A percentile compares a stretch with the other conserved stretches of the same genome.
These are phyloP conservation scores for Scaptodrosophila lebanonensis DNA, from an alignment of 1,140 invertebrate genomes.

Conservation along the genomic window DNA sequence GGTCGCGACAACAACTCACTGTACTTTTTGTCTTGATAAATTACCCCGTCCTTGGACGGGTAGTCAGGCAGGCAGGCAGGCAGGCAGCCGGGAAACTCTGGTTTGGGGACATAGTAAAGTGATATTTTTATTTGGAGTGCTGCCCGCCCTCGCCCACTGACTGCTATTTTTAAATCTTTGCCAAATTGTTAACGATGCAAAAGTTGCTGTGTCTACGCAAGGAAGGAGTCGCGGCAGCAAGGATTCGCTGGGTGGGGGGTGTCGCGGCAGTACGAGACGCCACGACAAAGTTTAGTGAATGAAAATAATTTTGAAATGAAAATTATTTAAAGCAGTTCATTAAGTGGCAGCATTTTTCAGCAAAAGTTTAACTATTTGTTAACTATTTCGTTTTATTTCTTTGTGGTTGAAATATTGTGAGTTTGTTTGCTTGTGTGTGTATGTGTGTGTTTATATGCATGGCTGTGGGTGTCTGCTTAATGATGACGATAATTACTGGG, in stretches of 20 bases:
- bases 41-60: conserved; percentile 69
- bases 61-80: conserved; percentile 46
- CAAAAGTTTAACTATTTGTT: conserved; percentile 31
- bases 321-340: conserved; percentile 75
- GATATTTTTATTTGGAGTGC: conserved; percentile 67
- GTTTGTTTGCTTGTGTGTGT: too few species aligned
- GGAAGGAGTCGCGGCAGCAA: conserved; percentile 28
- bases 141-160: conserved; percentile 30
- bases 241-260: not conserved
- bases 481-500: too few species aligned
- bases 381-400: conserved; percentile 26
- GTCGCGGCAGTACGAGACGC: not conserved
- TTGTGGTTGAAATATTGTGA: conserved; percentile 20
- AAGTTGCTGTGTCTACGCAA: conserved; percentile 69
- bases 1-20: not conserved
- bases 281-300: conserved; percentile 67
- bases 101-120: conserved; percentile 71
- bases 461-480: too few species aligned
- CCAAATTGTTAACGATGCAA: conserved; percentile 72
- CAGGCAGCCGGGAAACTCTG: too few species aligned
- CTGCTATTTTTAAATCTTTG: conserved; percentile 70
- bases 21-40: conserved; percentile 71
- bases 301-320: conserved; percentile 69
- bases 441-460: too few species aligned
- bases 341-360: conserved; percentile 54